Percentiles rank a stretch among this genome's conserved stretches.
Conservation (phyloP, 1,140 invertebrate species). For the Mya arenaria region DNA sequence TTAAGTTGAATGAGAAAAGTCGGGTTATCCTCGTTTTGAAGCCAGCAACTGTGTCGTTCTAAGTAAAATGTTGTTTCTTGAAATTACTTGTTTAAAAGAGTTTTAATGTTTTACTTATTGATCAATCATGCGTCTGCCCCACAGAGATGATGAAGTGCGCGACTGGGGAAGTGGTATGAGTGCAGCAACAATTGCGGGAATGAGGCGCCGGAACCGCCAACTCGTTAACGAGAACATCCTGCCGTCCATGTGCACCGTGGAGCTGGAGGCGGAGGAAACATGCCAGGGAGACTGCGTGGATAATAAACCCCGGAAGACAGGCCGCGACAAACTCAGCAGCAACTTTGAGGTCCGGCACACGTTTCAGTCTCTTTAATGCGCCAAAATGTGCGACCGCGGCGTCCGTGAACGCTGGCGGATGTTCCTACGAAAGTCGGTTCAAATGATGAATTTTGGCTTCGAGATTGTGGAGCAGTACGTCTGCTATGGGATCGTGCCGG, state of each 20-base stretch:
- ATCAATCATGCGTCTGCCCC: constrained; percentile 27
- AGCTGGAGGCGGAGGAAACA: constrained; percentile 78
- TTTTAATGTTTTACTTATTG: too few relatives aligned
- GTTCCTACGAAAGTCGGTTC: constrained; percentile 66
- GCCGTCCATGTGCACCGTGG: constrained; percentile 81
- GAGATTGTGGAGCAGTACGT: constrained; percentile 73
- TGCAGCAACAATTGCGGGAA: constrained; percentile 85
- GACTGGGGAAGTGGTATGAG: constrained; percentile 84
- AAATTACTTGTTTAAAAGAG: too few relatives aligned
- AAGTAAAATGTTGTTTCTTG: too few relatives aligned
- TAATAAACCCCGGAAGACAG: constrained; percentile 64
- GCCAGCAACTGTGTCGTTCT: too few relatives aligned
- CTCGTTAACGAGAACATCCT: constrained; percentile 82
- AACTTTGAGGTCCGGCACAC: constrained; percentile 73
- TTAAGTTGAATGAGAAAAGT: too few relatives aligned
- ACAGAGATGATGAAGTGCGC: constrained; percentile 83
- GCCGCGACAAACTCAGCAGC: constrained; percentile 76
- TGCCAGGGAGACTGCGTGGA: constrained; percentile 78
- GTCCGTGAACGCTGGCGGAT: constrained; percentile 74
- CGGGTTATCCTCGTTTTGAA: too few relatives aligned
- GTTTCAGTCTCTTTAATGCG: constrained; percentile 85
- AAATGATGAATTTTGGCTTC: constrained; percentile 65
- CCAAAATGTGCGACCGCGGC: constrained; percentile 82
- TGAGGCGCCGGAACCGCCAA: constrained; percentile 81
- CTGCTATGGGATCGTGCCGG: constrained; percentile 66